These are phyloP conservation scores for Stenopsyche tienmushanensis DNA, from an alignment of 1,140 invertebrate genomes.

Conservation along the genomic window DNA sequence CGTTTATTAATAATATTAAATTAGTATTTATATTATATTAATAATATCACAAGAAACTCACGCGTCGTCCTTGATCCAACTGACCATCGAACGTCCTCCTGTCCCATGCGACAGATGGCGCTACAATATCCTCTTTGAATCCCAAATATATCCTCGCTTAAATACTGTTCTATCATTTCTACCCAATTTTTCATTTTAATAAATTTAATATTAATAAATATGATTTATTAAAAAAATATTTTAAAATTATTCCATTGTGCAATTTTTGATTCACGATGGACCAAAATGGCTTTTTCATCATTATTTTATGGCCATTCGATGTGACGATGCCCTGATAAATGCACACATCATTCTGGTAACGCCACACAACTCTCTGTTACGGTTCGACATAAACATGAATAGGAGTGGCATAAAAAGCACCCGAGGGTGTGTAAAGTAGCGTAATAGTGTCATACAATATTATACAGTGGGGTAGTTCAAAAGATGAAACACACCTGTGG, in stretches of 20 bases:
- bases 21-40: too few species aligned
- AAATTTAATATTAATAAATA: too few species aligned
- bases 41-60: not conserved
- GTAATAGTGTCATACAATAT: slow-evolving; percentile 1
- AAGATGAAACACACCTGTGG: slow-evolving; percentile 21
- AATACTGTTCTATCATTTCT: slow-evolving; percentile 41
- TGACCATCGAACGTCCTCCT: slow-evolving; percentile 35
- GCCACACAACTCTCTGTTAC: too few species aligned
- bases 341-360: too few species aligned
- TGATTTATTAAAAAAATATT: too few species aligned
- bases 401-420: slow-evolving; percentile 16
- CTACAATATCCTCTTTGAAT: slow-evolving; percentile 42
- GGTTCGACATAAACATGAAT: slow-evolving; percentile 29
- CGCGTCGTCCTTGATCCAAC: slow-evolving; percentile 21
- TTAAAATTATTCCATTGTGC: too few species aligned
- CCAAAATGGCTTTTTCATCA: too few species aligned
- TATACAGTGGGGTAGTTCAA: slow-evolving; percentile 2
- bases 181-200: too few species aligned
- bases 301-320: too few species aligned
- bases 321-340: too few species aligned
- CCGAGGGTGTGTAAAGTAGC: slow-evolving; percentile 9
- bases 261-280: too few species aligned
- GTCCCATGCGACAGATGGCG: slow-evolving; percentile 35
- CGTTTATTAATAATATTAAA: too few species aligned
- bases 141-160: slow-evolving; percentile 42